These are phyloP conservation scores for Pammene aurita DNA, from an alignment of 2,888 invertebrate genomes.

Conservation along the genomic window DNA sequence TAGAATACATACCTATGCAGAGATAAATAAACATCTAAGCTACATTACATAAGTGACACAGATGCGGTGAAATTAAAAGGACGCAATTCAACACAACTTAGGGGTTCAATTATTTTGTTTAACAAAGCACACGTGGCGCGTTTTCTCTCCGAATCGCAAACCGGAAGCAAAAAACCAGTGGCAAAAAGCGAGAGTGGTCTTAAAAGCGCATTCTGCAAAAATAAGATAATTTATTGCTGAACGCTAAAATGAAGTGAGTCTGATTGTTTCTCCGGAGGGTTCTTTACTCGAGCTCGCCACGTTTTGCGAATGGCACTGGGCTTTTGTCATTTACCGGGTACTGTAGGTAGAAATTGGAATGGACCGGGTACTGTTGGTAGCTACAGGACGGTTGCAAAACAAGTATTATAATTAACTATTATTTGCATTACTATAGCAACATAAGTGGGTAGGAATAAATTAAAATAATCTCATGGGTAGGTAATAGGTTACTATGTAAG, in stretches of 20 bases:
- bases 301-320: conserved; percentile 53
- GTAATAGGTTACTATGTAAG: no score
- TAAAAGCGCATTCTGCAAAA: conserved; percentile 62
- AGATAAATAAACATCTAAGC: background rate
- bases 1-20: background rate
- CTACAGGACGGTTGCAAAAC: conserved; percentile 1
- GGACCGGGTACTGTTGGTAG: background rate
- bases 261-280: conserved; percentile 58
- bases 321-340: conserved; percentile 50
- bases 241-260: conserved; percentile 51
- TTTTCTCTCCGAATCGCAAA: conserved; percentile 57
- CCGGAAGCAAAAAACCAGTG: conserved; percentile 68
- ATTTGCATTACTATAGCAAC: no score
- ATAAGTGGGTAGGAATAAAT: no score
- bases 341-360: conserved; percentile 13
- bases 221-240: conserved; percentile 69
- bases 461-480: no score
- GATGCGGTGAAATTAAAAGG: background rate
- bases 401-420: no score
- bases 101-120: conserved; percentile 41
- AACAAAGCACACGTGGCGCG: conserved; percentile 73
- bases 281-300: conserved; percentile 54
- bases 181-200: conserved; percentile 72
- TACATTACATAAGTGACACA: background rate
- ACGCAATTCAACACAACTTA: background rate